Base-by-base conservation (phyloP, 2,888 invertebrate species). In the Aproaerema taeniolella region DNA sequence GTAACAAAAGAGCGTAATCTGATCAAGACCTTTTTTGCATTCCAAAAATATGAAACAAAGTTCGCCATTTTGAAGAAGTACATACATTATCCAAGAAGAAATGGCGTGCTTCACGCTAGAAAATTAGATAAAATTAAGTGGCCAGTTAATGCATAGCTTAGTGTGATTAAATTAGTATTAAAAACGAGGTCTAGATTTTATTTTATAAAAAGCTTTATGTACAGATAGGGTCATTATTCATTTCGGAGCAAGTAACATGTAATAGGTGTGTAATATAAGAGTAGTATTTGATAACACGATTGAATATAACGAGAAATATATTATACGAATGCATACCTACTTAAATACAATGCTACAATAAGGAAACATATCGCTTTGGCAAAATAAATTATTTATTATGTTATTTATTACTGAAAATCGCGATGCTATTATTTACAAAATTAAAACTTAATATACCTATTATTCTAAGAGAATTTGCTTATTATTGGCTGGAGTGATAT, bases 291-390 rank as follows among this genome's bases (percentile, higher is more conserved):
- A 82, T 82, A 83, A 71, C 72, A 77, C 69, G 62, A 72, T 68
- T 71, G 66, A 67, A 59, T 62, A 66, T 61, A 63, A 57, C 60
- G 47, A 52, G 43, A 58, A 58, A 58, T n/a, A 62, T 68, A 67
- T n/a, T 70, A 67, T 70, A 74, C 52, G 55, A 61, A 65, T 60
- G 69, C 71, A 69, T 49, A 51, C 54, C 59, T 76, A 70, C 66
- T 64, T 67, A 69, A 64, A 74, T 67, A 76, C 67, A 70, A 69
- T 74, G 81, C 77, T 82, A 85, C 83, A 83, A 85, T 83, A 83
- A 82, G 59, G 55, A 82, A 74, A 85, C 85, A 83, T 85, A 85
- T 85, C 85, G 85, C 85, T 85, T 82, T 75, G 70, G 73, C 76
- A 76, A 75, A 52, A 64, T 61, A 61, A 63, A 62, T 51, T 60